Evolutionary conservation across 2,797 vertebrate genomes (phyloP).

Genomic region (Cryptoprocta ferox): DNA sequence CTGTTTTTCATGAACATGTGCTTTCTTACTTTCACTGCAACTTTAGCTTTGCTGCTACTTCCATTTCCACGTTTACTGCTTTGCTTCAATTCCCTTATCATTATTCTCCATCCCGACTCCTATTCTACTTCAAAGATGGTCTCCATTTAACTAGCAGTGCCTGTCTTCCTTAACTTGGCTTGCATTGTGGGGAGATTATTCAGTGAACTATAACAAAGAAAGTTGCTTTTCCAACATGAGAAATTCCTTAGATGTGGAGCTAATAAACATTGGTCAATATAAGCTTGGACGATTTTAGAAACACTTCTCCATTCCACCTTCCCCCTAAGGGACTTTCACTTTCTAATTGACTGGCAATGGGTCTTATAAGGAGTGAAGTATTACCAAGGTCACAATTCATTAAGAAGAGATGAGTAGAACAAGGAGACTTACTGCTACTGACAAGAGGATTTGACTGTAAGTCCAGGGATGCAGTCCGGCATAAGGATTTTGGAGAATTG

Average conservation of each 20-base stretch:
- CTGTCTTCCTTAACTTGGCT: not conserved
- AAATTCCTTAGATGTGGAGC: not conserved
- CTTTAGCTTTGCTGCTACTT: not conserved
- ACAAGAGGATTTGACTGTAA: not conserved
- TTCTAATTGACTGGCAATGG: not conserved
- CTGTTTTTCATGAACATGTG: not conserved
- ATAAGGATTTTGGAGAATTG: not conserved
- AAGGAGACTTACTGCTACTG: not conserved
- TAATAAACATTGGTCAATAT: constrained; percentile 2
- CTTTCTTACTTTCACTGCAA: not conserved
- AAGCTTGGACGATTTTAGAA: not conserved
- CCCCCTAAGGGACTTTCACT: not conserved
- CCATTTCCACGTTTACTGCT: not conserved
- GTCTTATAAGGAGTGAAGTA: accelerated
- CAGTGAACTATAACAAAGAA: constrained; percentile 33
- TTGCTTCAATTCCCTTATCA: not conserved
- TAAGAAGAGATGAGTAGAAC: not conserved
- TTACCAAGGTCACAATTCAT: not conserved
- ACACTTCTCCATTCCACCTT: not conserved
- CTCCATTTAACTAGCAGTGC: not conserved
- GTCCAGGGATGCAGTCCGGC: not conserved
- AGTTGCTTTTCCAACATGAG: not conserved
- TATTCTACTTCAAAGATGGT: constrained; percentile 12
- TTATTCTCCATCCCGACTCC: not conserved
- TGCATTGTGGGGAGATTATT: constrained; percentile 1